Conservation (phyloP, 1,140 invertebrate species). For the Aphis craccivora region DNA sequence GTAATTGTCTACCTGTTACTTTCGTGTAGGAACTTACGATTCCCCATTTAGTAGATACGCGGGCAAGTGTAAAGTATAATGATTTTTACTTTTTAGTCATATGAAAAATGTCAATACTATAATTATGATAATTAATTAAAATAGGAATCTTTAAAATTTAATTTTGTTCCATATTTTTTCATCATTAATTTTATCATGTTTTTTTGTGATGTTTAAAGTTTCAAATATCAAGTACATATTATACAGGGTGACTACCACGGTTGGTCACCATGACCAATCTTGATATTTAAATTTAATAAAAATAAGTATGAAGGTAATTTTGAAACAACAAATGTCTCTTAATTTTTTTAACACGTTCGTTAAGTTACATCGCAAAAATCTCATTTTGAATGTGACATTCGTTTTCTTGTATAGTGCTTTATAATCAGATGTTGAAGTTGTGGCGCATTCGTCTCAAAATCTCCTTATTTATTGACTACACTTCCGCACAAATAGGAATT, state of each 20-base stretch:
- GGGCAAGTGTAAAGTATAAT: background rate
- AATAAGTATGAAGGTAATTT: background rate
- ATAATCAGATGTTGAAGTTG: background rate
- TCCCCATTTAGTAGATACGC: too few species aligned
- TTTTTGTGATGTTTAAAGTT: too few species aligned
- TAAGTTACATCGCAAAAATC: background rate
- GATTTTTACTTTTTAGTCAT: constrained; percentile 19
- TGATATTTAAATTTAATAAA: background rate
- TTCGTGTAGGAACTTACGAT: too few species aligned
- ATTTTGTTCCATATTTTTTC: too few species aligned
- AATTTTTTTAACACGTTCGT: background rate
- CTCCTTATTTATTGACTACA: background rate
- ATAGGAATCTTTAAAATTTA: background rate
- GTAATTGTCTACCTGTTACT: too few species aligned
- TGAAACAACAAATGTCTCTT: background rate
- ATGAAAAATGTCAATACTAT: background rate
- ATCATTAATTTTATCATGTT: too few species aligned
- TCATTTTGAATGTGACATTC: background rate
- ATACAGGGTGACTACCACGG: too few species aligned
- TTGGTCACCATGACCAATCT: background rate
- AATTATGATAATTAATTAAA: background rate
- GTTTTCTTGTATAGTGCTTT: background rate
- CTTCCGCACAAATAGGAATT: background rate
- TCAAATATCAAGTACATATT: too few species aligned
- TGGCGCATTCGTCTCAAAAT: background rate